phyloP scores from a whole-genome alignment of 2,113 vertebrate species.

The Bos indicus region DNA sequence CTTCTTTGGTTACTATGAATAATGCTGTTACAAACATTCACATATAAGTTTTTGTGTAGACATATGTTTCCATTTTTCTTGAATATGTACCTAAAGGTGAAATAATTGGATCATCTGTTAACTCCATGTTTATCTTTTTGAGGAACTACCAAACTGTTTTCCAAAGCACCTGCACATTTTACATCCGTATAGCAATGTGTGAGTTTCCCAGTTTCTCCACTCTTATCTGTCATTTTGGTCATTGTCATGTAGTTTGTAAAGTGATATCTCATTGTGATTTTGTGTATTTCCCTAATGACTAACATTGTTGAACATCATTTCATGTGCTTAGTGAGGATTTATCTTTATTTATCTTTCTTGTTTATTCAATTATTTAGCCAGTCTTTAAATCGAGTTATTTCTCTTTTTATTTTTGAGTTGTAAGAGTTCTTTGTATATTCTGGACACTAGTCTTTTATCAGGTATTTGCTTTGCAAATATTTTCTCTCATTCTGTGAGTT shows the following conservation, averaged over 20 bases:
- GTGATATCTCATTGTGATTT: not conserved
- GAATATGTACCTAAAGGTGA: not conserved
- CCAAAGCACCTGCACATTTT: not conserved
- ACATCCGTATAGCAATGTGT: not conserved
- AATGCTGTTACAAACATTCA: not conserved
- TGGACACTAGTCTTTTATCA: not conserved
- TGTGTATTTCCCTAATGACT: not conserved
- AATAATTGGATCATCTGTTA: not conserved
- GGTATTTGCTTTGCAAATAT: not conserved
- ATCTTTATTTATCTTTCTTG: not conserved
- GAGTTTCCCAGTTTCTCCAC: not conserved
- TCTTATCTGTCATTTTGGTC: not conserved
- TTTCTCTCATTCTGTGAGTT: not conserved
- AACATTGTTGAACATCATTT: not conserved
- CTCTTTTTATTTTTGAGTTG: not conserved
- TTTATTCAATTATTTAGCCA: not conserved
- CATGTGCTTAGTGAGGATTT: not conserved
- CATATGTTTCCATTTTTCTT: not conserved
- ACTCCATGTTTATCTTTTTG: not conserved
- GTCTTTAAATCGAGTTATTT: not conserved
- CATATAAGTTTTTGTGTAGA: not conserved
- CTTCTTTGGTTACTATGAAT: not conserved
- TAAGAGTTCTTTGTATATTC: not conserved
- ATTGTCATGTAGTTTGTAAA: not conserved
- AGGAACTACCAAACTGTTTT: not conserved